Evolutionary conservation across 1,140 invertebrate species (phyloP), one percentile per base, ranked within the genome.

Genomic region (Harpegnathos saltator): DNA sequence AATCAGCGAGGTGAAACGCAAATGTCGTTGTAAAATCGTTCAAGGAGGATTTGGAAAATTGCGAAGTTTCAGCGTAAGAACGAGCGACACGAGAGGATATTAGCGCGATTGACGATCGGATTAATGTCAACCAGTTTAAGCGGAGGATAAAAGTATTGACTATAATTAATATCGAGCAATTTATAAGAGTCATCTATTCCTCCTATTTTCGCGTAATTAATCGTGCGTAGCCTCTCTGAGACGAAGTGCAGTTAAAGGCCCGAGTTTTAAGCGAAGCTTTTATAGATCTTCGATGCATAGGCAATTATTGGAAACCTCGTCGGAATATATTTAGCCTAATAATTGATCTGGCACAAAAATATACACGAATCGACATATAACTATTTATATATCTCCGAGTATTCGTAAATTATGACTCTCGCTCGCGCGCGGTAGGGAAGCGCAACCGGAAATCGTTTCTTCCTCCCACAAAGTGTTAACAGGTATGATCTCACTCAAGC

Each of bases 1-100:
- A 83, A 58, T 73, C 89, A 89, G 85, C 68, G 84, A 88, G 77
- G 74, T 77, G 84, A 66, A 83, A 86, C 56, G 59, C 77, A 88
- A 90, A 90, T 88, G 84, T 88, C 84, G 82, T 89, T 71, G 82
- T 77, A 44, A 72, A 77, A 88, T 85, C 83, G 69, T 87, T 84
- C 82, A 74, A 85, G 71, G 38, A 58, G 61, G 69, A 83, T 72
- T 72, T 59, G 29, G 24, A 65, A 66, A 82, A 74, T 61, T 61
- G 63, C 66, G 9, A 82, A 59, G 69, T 84, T 85, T 71, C 59
- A 58, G 15, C 11, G 58, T 26, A 9, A 44, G 48, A 63, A 9
- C 3, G 3, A 1, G 38, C 52, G 50, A 48, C 24, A 65, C 19
- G 19, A 48, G 22, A 71, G n/a, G n/a, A 29, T 56, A 63, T 50